Evolutionary conservation across 2,113 vertebrate species (phyloP), one percentile per base, ranked within the genome.

Genomic region (Ptyas mucosa): DNA sequence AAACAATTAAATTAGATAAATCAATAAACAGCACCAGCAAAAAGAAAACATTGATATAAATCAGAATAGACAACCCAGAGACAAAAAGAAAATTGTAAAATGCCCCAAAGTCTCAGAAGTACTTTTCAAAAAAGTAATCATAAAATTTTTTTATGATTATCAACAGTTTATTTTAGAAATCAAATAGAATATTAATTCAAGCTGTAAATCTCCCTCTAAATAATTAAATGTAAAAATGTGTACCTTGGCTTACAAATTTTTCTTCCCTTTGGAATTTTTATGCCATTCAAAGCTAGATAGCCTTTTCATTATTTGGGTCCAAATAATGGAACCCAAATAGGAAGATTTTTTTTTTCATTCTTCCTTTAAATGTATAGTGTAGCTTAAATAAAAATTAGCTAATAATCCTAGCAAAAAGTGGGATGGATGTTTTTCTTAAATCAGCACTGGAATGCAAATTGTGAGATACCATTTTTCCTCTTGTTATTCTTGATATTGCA

Each of bases 1-100:
- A 87, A 93, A 81, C 88, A 14, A 93, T 90, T 93, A 89, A 57
- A 53, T 49, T 57, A 18, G 43, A 75, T 12, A 91, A 94, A 88
- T 88, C 89, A 91, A 87, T 93, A 93, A 94, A 54, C 12, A 86
- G 29, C 5, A 94, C 8, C 90, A 57, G 43, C 6, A 96, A 87
- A 39, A 93, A 0, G 46, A n/a, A 94, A 94, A 75, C 58, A 51
- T 34, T 24, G 89, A 20, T 1, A 43, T 20, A 94, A 93, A 92
- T 92, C 52, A 91, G 10, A 64, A 1, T 89, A 93, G 94, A 87
- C 89, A 94, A n/a, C 43, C 49, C 55, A 2, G n/a, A 11, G 0
- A 75, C 15, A 21, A 94, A 94, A 89, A 34, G 49, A 18, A 69
- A 23, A 93, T 3, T 92, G 26, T 43, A 88, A 92, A 61, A 92